phyloP scores from a whole-genome alignment of 2,113 vertebrate genomes.

The Cavia porcellus region DNA sequence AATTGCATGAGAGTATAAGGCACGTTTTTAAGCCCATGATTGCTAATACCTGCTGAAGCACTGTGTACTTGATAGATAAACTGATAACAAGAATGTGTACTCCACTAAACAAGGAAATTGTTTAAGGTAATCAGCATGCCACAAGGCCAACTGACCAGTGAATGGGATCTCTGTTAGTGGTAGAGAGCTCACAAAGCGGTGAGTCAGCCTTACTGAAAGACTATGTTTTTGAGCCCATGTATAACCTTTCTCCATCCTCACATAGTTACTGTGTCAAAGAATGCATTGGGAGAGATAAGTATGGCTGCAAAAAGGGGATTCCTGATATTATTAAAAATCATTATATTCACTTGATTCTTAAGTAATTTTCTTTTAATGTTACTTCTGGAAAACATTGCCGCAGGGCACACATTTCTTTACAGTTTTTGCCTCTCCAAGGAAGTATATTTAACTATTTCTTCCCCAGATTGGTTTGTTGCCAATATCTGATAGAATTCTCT shows the following conservation, averaged over 20 bases:
- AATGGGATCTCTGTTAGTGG: not conserved
- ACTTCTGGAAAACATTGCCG: not conserved
- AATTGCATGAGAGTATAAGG: not conserved
- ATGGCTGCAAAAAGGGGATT: not conserved
- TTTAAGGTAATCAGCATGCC: not conserved
- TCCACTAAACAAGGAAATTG: not conserved
- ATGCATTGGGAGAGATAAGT: no score
- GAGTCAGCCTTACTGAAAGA: not conserved
- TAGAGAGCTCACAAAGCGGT: not conserved
- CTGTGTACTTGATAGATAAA: not conserved
- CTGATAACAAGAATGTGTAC: not conserved
- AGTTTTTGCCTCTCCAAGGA: not conserved
- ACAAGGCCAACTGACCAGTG: not conserved
- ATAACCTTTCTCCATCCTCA: not conserved
- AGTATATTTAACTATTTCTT: not conserved
- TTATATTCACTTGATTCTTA: not conserved
- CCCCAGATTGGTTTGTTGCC: not conserved
- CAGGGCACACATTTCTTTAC: not conserved
- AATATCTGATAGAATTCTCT: not conserved
- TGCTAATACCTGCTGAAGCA: no score
- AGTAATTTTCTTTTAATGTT: not conserved
- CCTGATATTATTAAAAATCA: not conserved
- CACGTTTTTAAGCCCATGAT: not conserved
- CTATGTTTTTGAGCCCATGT: not conserved
- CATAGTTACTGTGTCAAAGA: not conserved